Conservation (phyloP, 2,888 invertebrate species). For the Papilio protenor region DNA sequence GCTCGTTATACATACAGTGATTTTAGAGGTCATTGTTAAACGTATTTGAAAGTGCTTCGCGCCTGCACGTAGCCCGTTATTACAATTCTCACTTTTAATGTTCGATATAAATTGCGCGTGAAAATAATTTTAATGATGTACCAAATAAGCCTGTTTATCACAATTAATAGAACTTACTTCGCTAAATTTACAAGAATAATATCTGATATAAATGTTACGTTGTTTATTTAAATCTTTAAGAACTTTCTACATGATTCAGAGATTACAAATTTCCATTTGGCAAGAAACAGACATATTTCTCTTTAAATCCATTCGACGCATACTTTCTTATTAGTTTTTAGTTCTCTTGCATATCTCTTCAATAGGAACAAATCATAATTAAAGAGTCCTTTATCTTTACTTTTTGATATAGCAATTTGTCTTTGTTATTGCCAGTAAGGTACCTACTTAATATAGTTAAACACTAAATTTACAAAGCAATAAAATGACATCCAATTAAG, state of each 20-base stretch:
- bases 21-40: slow-evolving; percentile 74
- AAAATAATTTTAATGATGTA: slow-evolving; percentile 24
- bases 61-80: slow-evolving; percentile 61
- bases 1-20: slow-evolving; percentile 72
- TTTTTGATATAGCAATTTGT: neutral
- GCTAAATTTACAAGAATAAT: neutral
- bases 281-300: neutral
- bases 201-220: neutral
- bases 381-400: neutral
- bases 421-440: no score
- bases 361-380: neutral
- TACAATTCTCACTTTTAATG: slow-evolving; percentile 60
- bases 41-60: slow-evolving; percentile 73
- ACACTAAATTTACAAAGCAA: neutral
- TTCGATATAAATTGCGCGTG: slow-evolving; percentile 44
- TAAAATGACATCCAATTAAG: neutral
- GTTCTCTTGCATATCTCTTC: neutral
- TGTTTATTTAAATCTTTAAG: neutral
- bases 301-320: neutral
- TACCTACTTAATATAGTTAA: no score
- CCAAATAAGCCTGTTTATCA: neutral
- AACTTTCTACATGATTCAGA: slow-evolving; percentile 12
- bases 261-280: slow-evolving; percentile 2
- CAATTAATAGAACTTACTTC: neutral
- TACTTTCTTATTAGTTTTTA: neutral